A percentile compares a stretch with the other conserved stretches of the same genome.
These are phyloP conservation scores for Oreochromis grahami DNA, from an alignment of 2,797 vertebrate species.

Conservation along the genomic window DNA sequence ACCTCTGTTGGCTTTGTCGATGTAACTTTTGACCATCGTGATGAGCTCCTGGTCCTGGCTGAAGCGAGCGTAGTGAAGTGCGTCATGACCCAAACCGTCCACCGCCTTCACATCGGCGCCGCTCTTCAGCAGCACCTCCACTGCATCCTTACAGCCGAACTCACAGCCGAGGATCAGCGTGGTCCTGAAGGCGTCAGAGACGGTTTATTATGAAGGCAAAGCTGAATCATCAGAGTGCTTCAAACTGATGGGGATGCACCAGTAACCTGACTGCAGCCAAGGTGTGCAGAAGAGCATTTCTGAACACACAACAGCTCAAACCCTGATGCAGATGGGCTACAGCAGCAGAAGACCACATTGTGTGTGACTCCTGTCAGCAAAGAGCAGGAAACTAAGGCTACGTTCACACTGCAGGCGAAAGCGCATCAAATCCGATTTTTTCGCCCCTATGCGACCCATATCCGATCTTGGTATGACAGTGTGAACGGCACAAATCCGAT, in stretches of 20 bases:
- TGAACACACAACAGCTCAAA: not conserved
- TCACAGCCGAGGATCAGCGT: conserved; percentile 94
- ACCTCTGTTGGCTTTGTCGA: conserved; percentile 86
- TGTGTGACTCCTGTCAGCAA: not conserved
- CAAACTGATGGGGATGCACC: not conserved
- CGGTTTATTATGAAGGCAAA: not conserved
- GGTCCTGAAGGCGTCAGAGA: conserved; percentile 73
- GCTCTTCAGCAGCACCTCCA: conserved; percentile 87
- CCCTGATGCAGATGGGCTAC: not conserved
- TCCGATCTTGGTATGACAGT: too few relatives aligned
- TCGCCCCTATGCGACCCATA: too few relatives aligned
- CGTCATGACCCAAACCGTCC: conserved; percentile 86
- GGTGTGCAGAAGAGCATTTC: not conserved
- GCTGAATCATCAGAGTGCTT: not conserved
- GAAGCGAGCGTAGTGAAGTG: conserved; percentile 89
- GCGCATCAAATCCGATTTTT: too few relatives aligned
- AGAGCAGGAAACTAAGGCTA: too few relatives aligned
- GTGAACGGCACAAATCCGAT: too few relatives aligned
- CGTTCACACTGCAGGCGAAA: too few relatives aligned
- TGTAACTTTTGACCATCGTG: conserved; percentile 79
- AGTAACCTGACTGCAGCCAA: not conserved
- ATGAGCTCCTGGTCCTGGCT: conserved; percentile 89
- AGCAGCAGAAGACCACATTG: not conserved
- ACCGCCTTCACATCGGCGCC: conserved; percentile 81
- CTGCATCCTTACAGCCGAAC: conserved; percentile 89